Base-by-base conservation (phyloP, 2,797 vertebrate species). In the Anabacerthia variegaticeps region DNA sequence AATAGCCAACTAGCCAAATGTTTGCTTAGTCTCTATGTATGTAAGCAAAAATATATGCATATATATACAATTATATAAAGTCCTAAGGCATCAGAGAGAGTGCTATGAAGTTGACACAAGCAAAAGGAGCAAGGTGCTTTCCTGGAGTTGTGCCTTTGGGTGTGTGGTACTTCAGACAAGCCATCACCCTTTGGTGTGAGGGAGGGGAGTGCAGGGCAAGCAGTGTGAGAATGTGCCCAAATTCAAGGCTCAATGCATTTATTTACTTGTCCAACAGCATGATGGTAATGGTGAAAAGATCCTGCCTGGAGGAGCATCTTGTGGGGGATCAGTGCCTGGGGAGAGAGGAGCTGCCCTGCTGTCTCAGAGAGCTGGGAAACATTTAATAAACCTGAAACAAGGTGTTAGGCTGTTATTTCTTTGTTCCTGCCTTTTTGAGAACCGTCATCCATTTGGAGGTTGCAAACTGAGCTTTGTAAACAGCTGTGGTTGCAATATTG, bases 401-500 rank as follows among this genome's bases (percentile, higher is more conserved):
- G 77, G 30, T 39, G 28, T 63, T 83, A 41, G 27, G 48, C 41
- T 86, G 56, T 69, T 87, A 32, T 14, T 86, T 86, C 26, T 85
- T 88, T 89, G 17, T 62, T 61, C 56, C 20, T 6, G 1, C 20
- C 36, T 89, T 66, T 82, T 55, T 58, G 59, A 89, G 89, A n/a
- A 73, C 49, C 11, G 1, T 62, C 41, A 23, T 79, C 37, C 23
- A 7, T 68, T 63, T 77, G 52, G n/a, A 80, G 56, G 23, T 52
- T 91, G 43, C 59, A 84, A 76, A 77, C 58, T 88, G 69, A 80
- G 92, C 54, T 92, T 89, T 76, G 55, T 69, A 81, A 82, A 59
- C 14, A 52, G 58, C 30, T 73, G 16, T 46, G 83, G 32, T 76
- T 87, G 41, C 36, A 82, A 54, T 78, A 24, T 15, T 75, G 3